Evolutionary conservation across 2,888 invertebrate species (phyloP).

Genomic region (Allygus modestus): DNA sequence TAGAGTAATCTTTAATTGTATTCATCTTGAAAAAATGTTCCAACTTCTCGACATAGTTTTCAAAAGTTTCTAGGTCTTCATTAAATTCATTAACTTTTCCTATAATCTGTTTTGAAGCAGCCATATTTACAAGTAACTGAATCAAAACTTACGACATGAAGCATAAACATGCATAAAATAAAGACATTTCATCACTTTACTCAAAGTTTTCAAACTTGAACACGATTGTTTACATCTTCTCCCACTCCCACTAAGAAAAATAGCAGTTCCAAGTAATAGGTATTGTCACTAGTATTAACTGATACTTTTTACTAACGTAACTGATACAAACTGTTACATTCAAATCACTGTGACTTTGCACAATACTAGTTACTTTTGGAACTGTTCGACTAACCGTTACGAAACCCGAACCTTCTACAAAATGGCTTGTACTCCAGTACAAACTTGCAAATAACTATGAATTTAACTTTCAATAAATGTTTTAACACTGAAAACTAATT

Average conservation of each 20-base stretch:
- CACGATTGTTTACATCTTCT: background rate
- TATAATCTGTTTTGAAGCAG: background rate
- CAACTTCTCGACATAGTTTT: conserved; percentile 21
- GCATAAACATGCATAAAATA: background rate
- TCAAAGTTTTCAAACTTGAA: background rate
- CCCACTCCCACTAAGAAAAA: background rate
- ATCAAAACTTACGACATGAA: background rate
- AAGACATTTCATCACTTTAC: background rate
- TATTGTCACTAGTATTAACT: background rate
- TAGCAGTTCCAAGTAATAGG: background rate
- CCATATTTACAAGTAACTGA: background rate
- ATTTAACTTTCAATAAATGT: background rate
- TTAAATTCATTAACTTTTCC: conserved; percentile 42
- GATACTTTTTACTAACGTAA: background rate
- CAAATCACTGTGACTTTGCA: background rate
- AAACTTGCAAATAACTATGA: background rate
- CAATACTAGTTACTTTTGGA: background rate
- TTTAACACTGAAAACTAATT: background rate
- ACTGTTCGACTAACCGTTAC: background rate
- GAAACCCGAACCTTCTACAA: background rate
- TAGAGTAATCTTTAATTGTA: conserved; percentile 6
- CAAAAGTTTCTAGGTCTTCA: conserved; percentile 23
- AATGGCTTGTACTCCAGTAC: background rate
- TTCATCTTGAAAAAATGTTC: conserved; percentile 31
- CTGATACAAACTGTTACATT: background rate